Percentiles rank a stretch among this genome's conserved stretches.
Evolutionary conservation across 2,888 invertebrate genomes (phyloP).

Genomic region (Amblyteles armatorius): DNA sequence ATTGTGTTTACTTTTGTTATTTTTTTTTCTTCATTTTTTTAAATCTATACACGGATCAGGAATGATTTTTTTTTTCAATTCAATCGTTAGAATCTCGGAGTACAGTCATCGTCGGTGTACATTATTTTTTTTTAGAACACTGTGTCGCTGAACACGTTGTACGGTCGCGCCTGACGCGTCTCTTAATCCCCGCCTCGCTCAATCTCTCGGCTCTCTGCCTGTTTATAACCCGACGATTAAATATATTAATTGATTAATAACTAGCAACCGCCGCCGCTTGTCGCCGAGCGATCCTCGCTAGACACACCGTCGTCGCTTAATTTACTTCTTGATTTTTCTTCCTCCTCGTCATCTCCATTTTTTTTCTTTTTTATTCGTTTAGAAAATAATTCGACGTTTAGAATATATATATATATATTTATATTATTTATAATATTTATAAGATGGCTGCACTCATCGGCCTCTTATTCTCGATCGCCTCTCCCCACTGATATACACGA

Average conservation of each 20-base stretch:
- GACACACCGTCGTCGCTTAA: slow-evolving; percentile 34
- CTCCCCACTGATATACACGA: slow-evolving; percentile 61
- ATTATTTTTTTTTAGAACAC: slow-evolving; percentile 20
- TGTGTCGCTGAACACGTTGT: slow-evolving; percentile 25
- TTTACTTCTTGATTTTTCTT: slow-evolving; percentile 31
- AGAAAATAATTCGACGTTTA: slow-evolving; percentile 68
- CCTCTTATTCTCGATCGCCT: slow-evolving; percentile 49
- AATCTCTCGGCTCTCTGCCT: background rate
- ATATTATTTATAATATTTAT: slow-evolving; percentile 64
- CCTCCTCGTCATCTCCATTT: background rate
- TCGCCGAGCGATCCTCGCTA: slow-evolving; percentile 9
- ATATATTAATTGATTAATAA: slow-evolving; percentile 20
- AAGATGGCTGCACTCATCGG: slow-evolving; percentile 59
- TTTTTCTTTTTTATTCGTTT: slow-evolving; percentile 48
- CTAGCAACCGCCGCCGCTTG: slow-evolving; percentile 8
- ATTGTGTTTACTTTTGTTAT: slow-evolving; percentile 43
- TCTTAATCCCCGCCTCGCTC: background rate
- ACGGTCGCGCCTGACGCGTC: slow-evolving; percentile 18
- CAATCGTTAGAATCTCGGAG: slow-evolving; percentile 46
- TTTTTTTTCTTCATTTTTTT: slow-evolving; percentile 32
- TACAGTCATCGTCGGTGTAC: slow-evolving; percentile 5
- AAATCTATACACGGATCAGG: slow-evolving; percentile 59
- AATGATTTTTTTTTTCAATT: slow-evolving; percentile 61
- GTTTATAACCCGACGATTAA: background rate
- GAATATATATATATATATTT: slow-evolving; percentile 59